These are phyloP conservation scores for Ptychodera flava DNA, from an alignment of 35 echinoderm and acorn worm genomes.

Conservation along the genomic window DNA sequence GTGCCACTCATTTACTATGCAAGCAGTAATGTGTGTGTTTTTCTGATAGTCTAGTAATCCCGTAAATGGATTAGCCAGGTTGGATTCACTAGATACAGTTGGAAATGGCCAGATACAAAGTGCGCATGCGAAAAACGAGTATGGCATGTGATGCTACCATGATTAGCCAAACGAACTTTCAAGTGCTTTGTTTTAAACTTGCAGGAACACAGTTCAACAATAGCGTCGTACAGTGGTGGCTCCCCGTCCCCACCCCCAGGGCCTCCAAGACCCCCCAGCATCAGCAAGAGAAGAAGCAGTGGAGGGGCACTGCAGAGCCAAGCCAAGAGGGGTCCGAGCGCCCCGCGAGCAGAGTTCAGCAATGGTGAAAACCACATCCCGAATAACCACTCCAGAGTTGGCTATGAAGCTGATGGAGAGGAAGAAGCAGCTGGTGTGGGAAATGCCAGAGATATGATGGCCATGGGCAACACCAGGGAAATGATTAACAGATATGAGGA, in stretches of 20 bases:
- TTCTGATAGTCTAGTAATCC: too few relatives aligned
- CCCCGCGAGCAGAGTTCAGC: neutral
- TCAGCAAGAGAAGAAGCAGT: neutral
- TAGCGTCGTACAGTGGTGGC: neutral
- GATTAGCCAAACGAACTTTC: too few relatives aligned
- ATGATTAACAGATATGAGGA: neutral
- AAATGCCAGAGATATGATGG: neutral
- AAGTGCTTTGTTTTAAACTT: neutral
- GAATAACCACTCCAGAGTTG: neutral
- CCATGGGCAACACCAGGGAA: neutral
- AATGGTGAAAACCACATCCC: slow-evolving; percentile 4
- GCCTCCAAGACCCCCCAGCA: neutral
- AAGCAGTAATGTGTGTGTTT: too few relatives aligned
- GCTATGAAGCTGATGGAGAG: slow-evolving; percentile 14
- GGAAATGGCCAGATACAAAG: too few relatives aligned
- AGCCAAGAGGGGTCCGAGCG: neutral
- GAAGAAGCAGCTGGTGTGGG: slow-evolving; percentile 8
- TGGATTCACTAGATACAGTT: too few relatives aligned
- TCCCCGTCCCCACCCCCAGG: neutral
- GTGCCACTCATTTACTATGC: too few relatives aligned
- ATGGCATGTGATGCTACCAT: too few relatives aligned
- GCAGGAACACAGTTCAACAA: neutral
- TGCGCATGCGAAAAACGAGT: too few relatives aligned
- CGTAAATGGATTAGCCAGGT: too few relatives aligned
- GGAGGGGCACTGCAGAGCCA: neutral